These are phyloP conservation scores for Bathynomus jamesi DNA, from an alignment of 1,140 invertebrate genomes.

Conservation along the genomic window DNA sequence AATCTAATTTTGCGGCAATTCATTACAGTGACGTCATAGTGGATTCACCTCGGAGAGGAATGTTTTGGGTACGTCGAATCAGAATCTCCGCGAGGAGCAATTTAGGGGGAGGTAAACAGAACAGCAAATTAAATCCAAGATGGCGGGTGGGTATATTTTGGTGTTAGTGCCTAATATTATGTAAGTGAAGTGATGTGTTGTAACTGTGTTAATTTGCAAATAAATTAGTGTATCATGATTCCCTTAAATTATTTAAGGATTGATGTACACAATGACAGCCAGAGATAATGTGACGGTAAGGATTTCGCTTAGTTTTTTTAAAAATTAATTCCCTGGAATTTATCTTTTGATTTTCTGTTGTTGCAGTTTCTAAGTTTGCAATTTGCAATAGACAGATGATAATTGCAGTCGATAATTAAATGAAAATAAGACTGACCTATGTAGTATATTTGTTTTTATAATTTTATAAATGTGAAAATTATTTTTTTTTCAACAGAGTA, in stretches of 20 bases:
- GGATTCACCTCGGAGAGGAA: background rate
- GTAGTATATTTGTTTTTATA: too few species aligned
- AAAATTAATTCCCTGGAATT: too few species aligned
- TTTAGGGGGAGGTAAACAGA: constrained; percentile 30
- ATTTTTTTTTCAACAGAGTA: too few species aligned
- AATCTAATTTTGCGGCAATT: too few species aligned
- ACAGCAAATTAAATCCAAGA: constrained; percentile 36
- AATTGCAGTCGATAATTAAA: too few species aligned
- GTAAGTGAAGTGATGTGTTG: constrained; percentile 28
- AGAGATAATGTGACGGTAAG: constrained; percentile 31
- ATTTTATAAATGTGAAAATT: too few species aligned
- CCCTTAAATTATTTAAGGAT: constrained; percentile 10
- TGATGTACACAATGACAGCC: constrained; percentile 18
- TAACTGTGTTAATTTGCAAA: constrained; percentile 16
- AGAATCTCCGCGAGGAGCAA: constrained; percentile 19
- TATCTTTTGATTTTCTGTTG: too few species aligned
- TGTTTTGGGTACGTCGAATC: constrained; percentile 10
- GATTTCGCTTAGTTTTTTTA: too few species aligned
- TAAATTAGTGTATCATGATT: constrained; percentile 30
- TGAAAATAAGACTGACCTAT: too few species aligned
- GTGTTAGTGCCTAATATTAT: constrained; percentile 25
- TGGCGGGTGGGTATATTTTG: constrained; percentile 31
- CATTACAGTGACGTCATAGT: background rate
- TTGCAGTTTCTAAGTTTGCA: too few species aligned
- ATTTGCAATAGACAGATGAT: too few species aligned